Evolutionary conservation across 2,888 invertebrate genomes (phyloP).

Genomic region (Eupithecia inturbata): DNA sequence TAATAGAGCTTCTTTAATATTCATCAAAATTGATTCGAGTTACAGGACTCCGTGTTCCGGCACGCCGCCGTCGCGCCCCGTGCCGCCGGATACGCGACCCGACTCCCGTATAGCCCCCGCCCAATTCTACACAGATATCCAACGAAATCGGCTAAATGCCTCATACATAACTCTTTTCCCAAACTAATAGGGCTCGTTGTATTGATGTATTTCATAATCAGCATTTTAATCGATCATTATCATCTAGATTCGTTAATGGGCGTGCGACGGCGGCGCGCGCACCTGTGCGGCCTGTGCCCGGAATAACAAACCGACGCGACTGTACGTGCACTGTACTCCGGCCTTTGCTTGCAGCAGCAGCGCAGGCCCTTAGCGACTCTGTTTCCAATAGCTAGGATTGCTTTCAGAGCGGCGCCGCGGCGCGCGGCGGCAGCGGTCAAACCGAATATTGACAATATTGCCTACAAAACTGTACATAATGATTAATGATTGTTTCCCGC

Average conservation of each 20-base stretch:
- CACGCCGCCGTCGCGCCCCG: too few relatives aligned
- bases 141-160: slow-evolving; percentile 36
- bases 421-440: slow-evolving; percentile 6
- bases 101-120: neutral
- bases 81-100: neutral
- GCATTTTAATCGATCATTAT: slow-evolving; percentile 51
- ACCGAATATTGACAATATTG: slow-evolving; percentile 53
- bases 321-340: slow-evolving; percentile 10
- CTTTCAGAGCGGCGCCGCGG: slow-evolving; percentile 12
- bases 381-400: fast-evolving
- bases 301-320: slow-evolving; percentile 56
- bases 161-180: slow-evolving; percentile 42
- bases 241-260: slow-evolving; percentile 40
- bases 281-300: slow-evolving; percentile 71
- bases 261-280: slow-evolving; percentile 49
- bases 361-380: slow-evolving; percentile 36
- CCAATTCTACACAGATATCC: slow-evolving; percentile 14
- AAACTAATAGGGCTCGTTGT: slow-evolving; percentile 40
- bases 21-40: too few relatives aligned
- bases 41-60: too few relatives aligned
- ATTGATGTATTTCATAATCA: slow-evolving; percentile 49
- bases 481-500: slow-evolving; percentile 56
- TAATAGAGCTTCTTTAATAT: too few relatives aligned
- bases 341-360: slow-evolving; percentile 12
- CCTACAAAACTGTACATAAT: slow-evolving; percentile 53